phyloP scores from a whole-genome alignment of 1,140 invertebrate species.

The Drosophila murphyi region DNA sequence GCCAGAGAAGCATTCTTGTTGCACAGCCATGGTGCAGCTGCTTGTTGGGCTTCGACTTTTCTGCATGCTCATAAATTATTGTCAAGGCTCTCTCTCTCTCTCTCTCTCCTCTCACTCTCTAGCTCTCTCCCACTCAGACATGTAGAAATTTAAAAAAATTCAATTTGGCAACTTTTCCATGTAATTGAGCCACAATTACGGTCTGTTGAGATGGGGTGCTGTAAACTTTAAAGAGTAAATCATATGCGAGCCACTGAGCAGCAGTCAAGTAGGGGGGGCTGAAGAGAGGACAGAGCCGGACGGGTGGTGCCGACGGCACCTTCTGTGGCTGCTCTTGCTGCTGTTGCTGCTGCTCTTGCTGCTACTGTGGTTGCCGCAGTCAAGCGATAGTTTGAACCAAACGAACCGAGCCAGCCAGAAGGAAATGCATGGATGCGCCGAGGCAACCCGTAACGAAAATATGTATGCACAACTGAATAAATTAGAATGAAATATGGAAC shows the following conservation, averaged over 20 bases:
- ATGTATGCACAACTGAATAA: constrained; percentile 83
- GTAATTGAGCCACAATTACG: constrained; percentile 81
- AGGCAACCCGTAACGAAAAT: constrained; percentile 82
- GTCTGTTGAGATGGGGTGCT: constrained; percentile 33
- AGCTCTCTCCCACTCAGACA: neutral
- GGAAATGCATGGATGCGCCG: constrained; percentile 80
- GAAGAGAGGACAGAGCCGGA: constrained; percentile 2
- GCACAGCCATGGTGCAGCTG: constrained; percentile 34
- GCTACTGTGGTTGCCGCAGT: constrained; percentile 55
- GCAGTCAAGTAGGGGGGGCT: constrained; percentile 4
- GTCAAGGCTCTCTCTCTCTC: constrained; percentile 40
- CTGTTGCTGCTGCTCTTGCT: constrained; percentile 11
- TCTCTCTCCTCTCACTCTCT: neutral
- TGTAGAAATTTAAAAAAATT: constrained; percentile 74
- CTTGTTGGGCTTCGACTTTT: constrained; percentile 18
- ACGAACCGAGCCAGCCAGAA: constrained; percentile 79
- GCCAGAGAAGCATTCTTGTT: neutral
- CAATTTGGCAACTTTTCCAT: constrained; percentile 82
- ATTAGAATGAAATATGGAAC: constrained; percentile 83
- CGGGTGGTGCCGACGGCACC: constrained; percentile 4
- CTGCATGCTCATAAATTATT: constrained; percentile 72
- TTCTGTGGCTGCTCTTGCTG: neutral
- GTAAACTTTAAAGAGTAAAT: constrained; percentile 77
- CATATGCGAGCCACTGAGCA: constrained; percentile 76
- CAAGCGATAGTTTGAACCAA: constrained; percentile 79